Evolutionary conservation across 2,113 vertebrate genomes (phyloP), one percentile per base, ranked within the genome.

Genomic region (Microcebus ravelobensis): DNA sequence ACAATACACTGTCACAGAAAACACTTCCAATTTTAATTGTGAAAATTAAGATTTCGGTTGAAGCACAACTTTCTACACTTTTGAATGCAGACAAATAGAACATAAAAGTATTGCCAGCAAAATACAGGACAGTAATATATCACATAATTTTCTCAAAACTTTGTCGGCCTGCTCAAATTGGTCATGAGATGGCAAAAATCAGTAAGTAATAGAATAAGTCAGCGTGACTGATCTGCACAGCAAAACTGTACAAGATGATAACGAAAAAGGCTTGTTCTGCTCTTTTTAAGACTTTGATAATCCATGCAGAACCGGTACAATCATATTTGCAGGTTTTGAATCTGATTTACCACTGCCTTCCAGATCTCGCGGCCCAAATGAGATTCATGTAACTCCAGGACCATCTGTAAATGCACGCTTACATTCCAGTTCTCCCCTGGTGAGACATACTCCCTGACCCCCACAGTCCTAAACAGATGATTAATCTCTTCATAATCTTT

Each of bases 281-380:
- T 90, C 85, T 94, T 90, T 94, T 73, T 81, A 39, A 55, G 39
- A 50, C 68, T 96, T 91, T 94, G 90, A 89, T 91, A 89, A 92
- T 79, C 61, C 82, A 73, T 31, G 71, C 85, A 91, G 70, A 68
- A 83, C 71, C 0, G 0, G 36, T 17, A 79, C 82, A 94, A 89
- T 90, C 82, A 52, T 87, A 80, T 96, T 94, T 96, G 39, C 65
- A 95, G 50, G 18, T 91, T 94, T 77, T 57, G 68, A 92, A 79
- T 88, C 93, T 92, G 80, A 94, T 96, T 95, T 94, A 87, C 89
- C 61, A 76, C 52, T 68, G 74, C 34, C 86, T 93, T 95, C 77
- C 73, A 74, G 52, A 86, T 50, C 59, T 59, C 79, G n/a, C 77
- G 67, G 18, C 39, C 63, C 79, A 85, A 82, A 81, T 70, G 68